Evolutionary conservation across 2,113 vertebrate species (phyloP).

Genomic region (Petaurus breviceps): DNA sequence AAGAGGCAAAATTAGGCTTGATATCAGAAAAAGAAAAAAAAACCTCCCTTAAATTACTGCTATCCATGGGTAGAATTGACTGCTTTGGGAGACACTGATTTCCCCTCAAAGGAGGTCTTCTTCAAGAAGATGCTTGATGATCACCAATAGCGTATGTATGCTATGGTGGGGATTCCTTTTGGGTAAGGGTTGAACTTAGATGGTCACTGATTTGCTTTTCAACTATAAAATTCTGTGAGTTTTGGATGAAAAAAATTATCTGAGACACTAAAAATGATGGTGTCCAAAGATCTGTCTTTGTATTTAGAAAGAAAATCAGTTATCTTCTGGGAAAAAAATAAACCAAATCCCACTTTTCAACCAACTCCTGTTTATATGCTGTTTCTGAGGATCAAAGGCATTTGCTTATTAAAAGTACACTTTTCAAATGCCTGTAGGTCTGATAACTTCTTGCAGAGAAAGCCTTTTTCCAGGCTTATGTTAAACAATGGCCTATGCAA

Average conservation of each 20-base stretch:
- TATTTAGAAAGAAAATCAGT: slow-evolving; percentile 30
- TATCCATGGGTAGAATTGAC: not conserved
- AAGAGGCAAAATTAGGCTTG: not conserved
- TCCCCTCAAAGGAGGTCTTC: not conserved
- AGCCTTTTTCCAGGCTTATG: slow-evolving; percentile 25
- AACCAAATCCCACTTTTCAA: slow-evolving; percentile 46
- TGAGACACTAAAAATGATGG: slow-evolving; percentile 40
- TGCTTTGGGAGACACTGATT: not conserved
- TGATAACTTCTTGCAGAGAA: slow-evolving; percentile 55
- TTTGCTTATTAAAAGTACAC: slow-evolving; percentile 19
- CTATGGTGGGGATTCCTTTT: not conserved
- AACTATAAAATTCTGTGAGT: not conserved
- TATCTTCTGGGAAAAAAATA: not conserved
- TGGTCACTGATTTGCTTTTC: not conserved
- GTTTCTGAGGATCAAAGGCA: slow-evolving; percentile 10
- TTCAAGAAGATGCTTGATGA: not conserved
- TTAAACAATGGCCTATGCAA: slow-evolving; percentile 75
- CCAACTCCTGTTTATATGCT: slow-evolving; percentile 18
- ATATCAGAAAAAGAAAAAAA: not conserved
- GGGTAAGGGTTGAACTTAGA: not conserved
- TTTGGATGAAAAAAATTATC: not conserved
- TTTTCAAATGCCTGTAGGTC: slow-evolving; percentile 52
- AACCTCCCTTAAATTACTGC: not conserved
- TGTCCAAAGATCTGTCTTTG: slow-evolving; percentile 30
- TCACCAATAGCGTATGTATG: not conserved